These are phyloP conservation scores for Peromyscus attwateri DNA, from an alignment of 2,797 vertebrate genomes.

Conservation along the genomic window DNA sequence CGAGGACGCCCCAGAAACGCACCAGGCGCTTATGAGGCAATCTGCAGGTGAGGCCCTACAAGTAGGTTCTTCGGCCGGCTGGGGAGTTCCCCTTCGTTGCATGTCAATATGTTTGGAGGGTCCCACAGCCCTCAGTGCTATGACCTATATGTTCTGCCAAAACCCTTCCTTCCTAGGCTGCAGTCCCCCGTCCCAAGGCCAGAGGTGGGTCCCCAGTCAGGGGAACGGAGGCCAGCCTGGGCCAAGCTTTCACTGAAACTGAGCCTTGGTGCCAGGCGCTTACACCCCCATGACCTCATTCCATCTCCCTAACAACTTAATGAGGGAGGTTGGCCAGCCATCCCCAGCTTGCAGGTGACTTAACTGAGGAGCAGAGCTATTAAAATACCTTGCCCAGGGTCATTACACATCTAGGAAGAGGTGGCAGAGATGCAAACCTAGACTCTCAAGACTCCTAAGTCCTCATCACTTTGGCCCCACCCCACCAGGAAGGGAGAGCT, in stretches of 20 bases:
- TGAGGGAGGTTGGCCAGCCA: conserved; percentile 55
- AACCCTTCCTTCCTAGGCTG: neutral
- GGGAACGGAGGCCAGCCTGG: neutral
- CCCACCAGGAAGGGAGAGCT: neutral
- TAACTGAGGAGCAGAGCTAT: conserved; percentile 69
- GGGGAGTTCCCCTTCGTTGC: conserved; percentile 77
- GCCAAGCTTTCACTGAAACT: conserved; percentile 65
- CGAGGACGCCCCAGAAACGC: conserved; percentile 86
- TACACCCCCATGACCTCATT: conserved; percentile 76
- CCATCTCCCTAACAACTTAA: conserved; percentile 74
- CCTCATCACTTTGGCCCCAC: neutral
- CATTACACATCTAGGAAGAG: conserved; percentile 48
- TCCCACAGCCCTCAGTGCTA: conserved; percentile 38
- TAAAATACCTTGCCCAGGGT: conserved; percentile 76
- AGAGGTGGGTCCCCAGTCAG: neutral
- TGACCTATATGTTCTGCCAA: conserved; percentile 72
- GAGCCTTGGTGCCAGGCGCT: conserved; percentile 32
- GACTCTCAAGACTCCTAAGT: conserved; percentile 18
- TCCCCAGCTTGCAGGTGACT: conserved; percentile 66
- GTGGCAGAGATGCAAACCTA: conserved; percentile 59
- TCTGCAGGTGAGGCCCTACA: conserved; percentile 86
- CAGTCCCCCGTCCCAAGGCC: neutral
- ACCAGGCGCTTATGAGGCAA: conserved; percentile 86
- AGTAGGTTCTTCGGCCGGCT: conserved; percentile 73
- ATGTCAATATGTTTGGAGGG: conserved; percentile 78